Conservation (phyloP, 2,888 invertebrate species). For the Onthophagus sagittarius region DNA sequence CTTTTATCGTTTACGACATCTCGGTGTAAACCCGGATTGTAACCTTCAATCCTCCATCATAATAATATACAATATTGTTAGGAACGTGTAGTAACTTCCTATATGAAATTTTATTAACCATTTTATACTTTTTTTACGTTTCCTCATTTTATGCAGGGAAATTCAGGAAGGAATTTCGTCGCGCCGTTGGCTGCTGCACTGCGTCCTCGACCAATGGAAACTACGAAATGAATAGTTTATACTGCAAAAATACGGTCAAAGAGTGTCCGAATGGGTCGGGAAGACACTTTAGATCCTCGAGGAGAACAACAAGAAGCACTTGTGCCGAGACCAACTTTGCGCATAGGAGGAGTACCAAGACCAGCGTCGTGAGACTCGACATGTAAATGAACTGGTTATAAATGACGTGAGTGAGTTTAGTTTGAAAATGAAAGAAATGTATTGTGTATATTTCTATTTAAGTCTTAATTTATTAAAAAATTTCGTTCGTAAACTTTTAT, state of each 20-base stretch:
- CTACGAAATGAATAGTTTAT: constrained; percentile 32
- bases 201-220: constrained; percentile 41
- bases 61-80: neutral
- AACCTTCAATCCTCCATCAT: neutral
- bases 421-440: neutral
- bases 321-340: constrained; percentile 24
- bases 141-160: constrained; percentile 54
- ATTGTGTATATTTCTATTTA: too few relatives aligned
- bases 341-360: constrained; percentile 35
- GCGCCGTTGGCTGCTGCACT: constrained; percentile 60
- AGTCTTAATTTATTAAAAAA: neutral
- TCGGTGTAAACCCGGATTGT: neutral
- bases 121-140: neutral
- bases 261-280: constrained; percentile 26
- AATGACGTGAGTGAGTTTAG: too few relatives aligned
- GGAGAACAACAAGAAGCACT: constrained; percentile 14
- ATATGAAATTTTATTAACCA: neutral
- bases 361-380: constrained; percentile 37
- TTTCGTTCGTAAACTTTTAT: neutral
- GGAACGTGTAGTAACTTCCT: neutral
- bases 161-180: constrained; percentile 68
- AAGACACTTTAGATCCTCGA: constrained; percentile 13
- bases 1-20: neutral
- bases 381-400: constrained; percentile 25
- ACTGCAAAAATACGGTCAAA: constrained; percentile 30